Evolutionary conservation across 2,113 vertebrate genomes (phyloP).

Genomic region (Gopherus evgoodei): DNA sequence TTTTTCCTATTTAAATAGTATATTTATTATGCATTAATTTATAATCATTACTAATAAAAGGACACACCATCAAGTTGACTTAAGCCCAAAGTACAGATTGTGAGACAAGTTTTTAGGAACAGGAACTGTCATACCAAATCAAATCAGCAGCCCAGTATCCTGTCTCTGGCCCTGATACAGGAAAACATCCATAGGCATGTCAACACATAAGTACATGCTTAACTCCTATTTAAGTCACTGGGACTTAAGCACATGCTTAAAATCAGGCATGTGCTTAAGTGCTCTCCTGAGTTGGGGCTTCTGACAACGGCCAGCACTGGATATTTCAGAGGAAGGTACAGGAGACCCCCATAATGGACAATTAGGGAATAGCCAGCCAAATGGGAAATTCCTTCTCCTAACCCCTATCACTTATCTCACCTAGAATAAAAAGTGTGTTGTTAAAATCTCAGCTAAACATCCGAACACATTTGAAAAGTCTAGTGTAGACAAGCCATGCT

Average conservation of each 20-base stretch:
- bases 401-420: not conserved
- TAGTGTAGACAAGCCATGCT: not conserved
- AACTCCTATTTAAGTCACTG: not conserved
- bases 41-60: not conserved
- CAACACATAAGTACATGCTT: not conserved
- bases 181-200: fast-evolving
- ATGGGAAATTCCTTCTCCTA: not conserved
- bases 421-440: not conserved
- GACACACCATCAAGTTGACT: not conserved
- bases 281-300: not conserved
- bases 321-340: not conserved
- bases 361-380: not conserved
- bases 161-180: not conserved
- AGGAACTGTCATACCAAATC: fast-evolving
- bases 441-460: not conserved
- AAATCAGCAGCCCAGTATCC: not conserved
- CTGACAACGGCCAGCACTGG: not conserved
- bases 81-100: not conserved
- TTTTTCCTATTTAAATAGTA: not conserved
- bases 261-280: not conserved
- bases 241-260: not conserved
- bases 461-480: not conserved
- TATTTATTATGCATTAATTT: not conserved
- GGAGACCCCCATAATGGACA: not conserved
- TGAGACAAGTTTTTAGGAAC: not conserved